Conservation (phyloP, 53 echinoderm and acorn worm species). For the Apostichopus leukothele region DNA sequence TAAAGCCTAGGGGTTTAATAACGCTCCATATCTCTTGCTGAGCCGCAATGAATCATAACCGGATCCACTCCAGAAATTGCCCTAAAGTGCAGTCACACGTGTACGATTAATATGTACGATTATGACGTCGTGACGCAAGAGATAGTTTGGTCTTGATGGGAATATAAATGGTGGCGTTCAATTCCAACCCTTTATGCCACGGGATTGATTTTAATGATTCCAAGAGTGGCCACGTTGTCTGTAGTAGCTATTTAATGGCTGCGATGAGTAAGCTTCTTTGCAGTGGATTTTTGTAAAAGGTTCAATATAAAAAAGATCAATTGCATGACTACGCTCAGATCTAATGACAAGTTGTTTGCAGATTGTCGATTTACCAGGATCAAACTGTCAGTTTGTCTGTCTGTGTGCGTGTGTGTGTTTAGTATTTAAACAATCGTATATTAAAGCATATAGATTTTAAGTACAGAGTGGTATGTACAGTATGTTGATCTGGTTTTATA, state of each 20-base stretch:
- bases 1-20: constrained; percentile 40
- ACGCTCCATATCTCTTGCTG: constrained; percentile 35
- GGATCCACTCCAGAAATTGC: constrained; percentile 17
- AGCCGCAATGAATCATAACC: constrained; percentile 35
- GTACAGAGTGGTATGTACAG: too few species aligned
- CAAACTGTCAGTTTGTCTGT: background rate
- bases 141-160: background rate
- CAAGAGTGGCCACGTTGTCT: constrained; percentile 7
- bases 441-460: too few species aligned
- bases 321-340: background rate
- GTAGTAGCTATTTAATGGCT: constrained; percentile 18
- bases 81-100: constrained; percentile 42
- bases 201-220: constrained; percentile 44
- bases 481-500: too few species aligned
- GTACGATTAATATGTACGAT: constrained; percentile 40
- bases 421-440: background rate
- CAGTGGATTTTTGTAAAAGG: background rate
- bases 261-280: constrained; percentile 37
- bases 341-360: background rate
- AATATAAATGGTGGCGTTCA: background rate
- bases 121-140: background rate
- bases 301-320: background rate
- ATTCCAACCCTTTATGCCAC: background rate
- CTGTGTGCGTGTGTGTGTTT: background rate
- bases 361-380: background rate